Conservation (phyloP, 23 tunicate species). For the Oikopleura dioica region DNA sequence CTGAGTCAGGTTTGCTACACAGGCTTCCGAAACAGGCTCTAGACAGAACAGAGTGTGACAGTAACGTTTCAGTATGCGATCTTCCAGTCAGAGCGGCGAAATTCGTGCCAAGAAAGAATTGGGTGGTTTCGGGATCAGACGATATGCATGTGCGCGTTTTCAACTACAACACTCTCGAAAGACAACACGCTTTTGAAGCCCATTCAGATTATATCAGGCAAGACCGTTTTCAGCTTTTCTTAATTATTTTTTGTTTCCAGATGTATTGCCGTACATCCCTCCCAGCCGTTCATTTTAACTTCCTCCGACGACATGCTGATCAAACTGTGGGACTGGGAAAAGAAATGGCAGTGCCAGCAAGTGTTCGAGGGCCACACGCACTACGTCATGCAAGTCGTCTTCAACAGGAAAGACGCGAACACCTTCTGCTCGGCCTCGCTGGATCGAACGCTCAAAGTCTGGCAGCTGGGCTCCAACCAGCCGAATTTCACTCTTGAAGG, state of each 20-base stretch:
- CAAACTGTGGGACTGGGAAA: conserved; percentile 98
- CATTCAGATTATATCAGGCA: conserved; percentile 77
- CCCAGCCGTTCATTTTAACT: conserved; percentile 71
- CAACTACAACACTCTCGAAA: conserved; percentile 91
- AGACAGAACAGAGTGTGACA: no score
- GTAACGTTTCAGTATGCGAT: conserved; percentile 89
- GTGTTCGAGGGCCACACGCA: conserved; percentile 98
- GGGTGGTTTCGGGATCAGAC: conserved; percentile 97
- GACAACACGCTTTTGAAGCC: conserved; percentile 74
- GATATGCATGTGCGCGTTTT: conserved; percentile 86
- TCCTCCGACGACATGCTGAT: conserved; percentile 87
- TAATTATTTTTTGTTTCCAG: conserved; percentile 10
- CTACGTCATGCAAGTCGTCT: conserved; percentile 96
- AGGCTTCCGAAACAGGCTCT: no score
- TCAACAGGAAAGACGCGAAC: conserved; percentile 91
- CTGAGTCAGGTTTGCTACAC: no score
- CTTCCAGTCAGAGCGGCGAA: conserved; percentile 82
- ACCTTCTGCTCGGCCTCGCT: conserved; percentile 95
- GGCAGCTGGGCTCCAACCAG: conserved; percentile 72
- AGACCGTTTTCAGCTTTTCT: not conserved
- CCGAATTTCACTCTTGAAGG: conserved; percentile 97
- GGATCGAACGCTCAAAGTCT: conserved; percentile 82
- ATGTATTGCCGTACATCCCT: conserved; percentile 89
- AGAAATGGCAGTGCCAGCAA: conserved; percentile 86
- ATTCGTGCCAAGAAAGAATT: conserved; percentile 78